Evolutionary conservation across 2,888 invertebrate genomes (phyloP).

Genomic region (Fabriciana adippe): DNA sequence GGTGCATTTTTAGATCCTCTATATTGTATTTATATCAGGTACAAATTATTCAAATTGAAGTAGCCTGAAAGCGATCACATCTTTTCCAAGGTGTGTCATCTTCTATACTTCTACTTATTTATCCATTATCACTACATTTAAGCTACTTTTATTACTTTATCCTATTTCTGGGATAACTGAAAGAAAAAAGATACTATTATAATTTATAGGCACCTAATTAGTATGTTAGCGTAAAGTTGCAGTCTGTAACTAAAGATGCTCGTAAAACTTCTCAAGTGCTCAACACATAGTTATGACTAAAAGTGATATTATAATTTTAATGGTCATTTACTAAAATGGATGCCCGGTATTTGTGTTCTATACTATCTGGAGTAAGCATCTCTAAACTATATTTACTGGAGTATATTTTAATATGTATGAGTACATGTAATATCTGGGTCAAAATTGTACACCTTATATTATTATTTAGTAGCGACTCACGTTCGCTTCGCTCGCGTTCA

Average conservation of each 20-base stretch:
- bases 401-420: not conserved
- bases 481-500: too few relatives aligned
- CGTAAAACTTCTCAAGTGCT: conserved; percentile 24
- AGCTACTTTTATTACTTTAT: too few relatives aligned
- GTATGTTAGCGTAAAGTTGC: conserved; percentile 22
- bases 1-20: too few relatives aligned
- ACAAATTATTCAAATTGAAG: too few relatives aligned
- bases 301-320: conserved; percentile 8
- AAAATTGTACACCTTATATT: too few relatives aligned
- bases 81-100: too few relatives aligned
- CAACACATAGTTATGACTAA: conserved; percentile 13
- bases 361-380: not conserved
- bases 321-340: conserved; percentile 8
- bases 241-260: conserved; percentile 27
- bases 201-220: conserved; percentile 26
- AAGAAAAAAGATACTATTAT: not conserved
- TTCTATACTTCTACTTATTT: too few relatives aligned
- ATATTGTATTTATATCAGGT: too few relatives aligned
- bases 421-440: not conserved
- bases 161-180: too few relatives aligned
- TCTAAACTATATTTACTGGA: not conserved
- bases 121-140: too few relatives aligned
- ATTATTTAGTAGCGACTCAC: too few relatives aligned
- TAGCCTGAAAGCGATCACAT: too few relatives aligned
- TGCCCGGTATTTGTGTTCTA: not conserved